Evolutionary conservation across 2,888 invertebrate species (phyloP).

Genomic region (Bombylius major): DNA sequence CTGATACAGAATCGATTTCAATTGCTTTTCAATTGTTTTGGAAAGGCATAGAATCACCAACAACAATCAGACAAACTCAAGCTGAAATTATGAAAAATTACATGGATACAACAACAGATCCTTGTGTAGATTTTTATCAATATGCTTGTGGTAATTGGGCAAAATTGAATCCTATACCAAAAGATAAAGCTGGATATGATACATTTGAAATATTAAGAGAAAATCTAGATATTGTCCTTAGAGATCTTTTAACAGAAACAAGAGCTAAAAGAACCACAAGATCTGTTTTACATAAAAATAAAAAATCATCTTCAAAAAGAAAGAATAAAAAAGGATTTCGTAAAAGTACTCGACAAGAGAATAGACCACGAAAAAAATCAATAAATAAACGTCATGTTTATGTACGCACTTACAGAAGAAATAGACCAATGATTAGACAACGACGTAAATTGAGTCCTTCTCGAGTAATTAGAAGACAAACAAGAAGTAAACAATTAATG

Average conservation of each 20-base stretch:
- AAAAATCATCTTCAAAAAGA: no score
- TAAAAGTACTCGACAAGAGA: not conserved
- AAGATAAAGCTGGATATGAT: slow-evolving; percentile 78
- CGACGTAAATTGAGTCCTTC: not conserved
- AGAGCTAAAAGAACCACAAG: not conserved
- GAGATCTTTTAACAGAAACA: slow-evolving; percentile 46
- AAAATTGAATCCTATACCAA: slow-evolving; percentile 70
- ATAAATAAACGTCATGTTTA: not conserved
- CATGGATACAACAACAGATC: slow-evolving; percentile 60
- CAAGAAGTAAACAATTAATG: not conserved
- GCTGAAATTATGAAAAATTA: slow-evolving; percentile 60
- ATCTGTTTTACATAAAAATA: no score
- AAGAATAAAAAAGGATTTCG: not conserved
- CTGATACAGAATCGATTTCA: not conserved
- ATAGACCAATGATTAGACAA: not conserved
- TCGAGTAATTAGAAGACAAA: not conserved
- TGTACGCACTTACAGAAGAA: not conserved
- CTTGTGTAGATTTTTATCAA: slow-evolving; percentile 73
- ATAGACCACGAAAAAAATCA: not conserved
- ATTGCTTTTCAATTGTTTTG: slow-evolving; percentile 39
- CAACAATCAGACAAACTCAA: slow-evolving; percentile 48
- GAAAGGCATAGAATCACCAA: slow-evolving; percentile 42
- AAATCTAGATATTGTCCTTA: slow-evolving; percentile 57
- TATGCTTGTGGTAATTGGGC: slow-evolving; percentile 83
- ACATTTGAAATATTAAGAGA: slow-evolving; percentile 83